Conservation (phyloP, 2,113 vertebrate genomes). For the Mesembrinibis cayennensis region DNA sequence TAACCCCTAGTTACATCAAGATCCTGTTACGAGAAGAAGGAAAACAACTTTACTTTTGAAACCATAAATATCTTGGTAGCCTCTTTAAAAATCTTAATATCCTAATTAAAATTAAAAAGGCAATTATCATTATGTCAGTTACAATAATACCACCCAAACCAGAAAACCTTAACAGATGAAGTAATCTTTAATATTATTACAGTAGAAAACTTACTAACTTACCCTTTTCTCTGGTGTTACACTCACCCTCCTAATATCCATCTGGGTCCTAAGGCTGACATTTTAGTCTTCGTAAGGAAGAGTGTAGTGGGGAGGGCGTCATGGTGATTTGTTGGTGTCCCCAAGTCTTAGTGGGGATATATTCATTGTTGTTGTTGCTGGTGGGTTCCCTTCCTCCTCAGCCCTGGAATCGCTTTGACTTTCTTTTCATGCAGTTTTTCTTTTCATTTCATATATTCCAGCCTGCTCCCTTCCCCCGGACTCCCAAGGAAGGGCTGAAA, state of each 20-base stretch:
- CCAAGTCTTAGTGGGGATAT: not conserved
- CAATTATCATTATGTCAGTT: not conserved
- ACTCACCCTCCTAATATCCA: not conserved
- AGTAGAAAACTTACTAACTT: not conserved
- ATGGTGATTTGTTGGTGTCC: not conserved
- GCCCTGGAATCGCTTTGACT: not conserved
- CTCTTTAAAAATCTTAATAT: not conserved
- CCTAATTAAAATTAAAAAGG: not conserved
- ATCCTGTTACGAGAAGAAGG: not conserved
- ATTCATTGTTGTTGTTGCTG: rapidly evolving
- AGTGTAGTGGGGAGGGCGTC: too few relatives aligned
- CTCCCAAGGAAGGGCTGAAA: not conserved
- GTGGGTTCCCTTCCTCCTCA: not conserved
- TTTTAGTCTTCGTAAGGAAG: not conserved
- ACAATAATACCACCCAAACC: not conserved
- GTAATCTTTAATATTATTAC: not conserved
- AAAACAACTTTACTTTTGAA: not conserved
- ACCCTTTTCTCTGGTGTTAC: not conserved
- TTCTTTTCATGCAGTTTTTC: not conserved
- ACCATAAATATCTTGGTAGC: not conserved
- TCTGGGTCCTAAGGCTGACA: not conserved
- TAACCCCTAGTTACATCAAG: not conserved
- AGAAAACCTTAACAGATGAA: not conserved
- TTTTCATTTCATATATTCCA: not conserved
- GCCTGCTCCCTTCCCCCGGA: not conserved